A percentile compares a stretch with the other conserved stretches of the same genome.
phyloP scores from a whole-genome alignment of 1,140 invertebrate genomes.

The Tetramorium simillimum region DNA sequence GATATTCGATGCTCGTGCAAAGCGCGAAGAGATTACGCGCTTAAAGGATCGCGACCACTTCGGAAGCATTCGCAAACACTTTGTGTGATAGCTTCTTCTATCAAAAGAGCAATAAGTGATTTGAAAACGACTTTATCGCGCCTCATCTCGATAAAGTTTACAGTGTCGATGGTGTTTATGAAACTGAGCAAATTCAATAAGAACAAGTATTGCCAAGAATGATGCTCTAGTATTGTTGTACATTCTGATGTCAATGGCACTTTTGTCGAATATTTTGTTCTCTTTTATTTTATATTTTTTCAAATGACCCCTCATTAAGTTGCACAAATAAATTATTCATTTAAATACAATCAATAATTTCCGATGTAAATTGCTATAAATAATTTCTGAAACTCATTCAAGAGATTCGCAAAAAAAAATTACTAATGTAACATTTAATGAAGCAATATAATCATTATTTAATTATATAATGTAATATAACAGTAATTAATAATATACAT shows the following conservation, averaged over 20 bases:
- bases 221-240: too few species aligned
- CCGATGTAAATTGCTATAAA: background rate
- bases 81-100: background rate
- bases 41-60: background rate
- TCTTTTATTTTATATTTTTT: background rate
- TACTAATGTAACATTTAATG: background rate
- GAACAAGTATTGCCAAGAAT: background rate
- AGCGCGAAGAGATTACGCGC: constrained; percentile 27
- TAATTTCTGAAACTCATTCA: background rate
- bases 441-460: too few species aligned
- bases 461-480: too few species aligned
- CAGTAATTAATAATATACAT: background rate
- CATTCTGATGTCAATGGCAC: background rate
- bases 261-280: background rate
- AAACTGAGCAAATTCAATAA: background rate
- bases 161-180: background rate
- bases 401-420: background rate
- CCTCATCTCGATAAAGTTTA: background rate
- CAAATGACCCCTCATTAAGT: background rate
- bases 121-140: background rate
- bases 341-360: background rate
- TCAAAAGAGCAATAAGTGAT: constrained; percentile 9
- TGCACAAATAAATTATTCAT: background rate
- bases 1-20: constrained; percentile 41
- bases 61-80: constrained; percentile 4